Base-by-base conservation (phyloP, 2,113 vertebrate genomes). In the Ceyx margarethae region DNA sequence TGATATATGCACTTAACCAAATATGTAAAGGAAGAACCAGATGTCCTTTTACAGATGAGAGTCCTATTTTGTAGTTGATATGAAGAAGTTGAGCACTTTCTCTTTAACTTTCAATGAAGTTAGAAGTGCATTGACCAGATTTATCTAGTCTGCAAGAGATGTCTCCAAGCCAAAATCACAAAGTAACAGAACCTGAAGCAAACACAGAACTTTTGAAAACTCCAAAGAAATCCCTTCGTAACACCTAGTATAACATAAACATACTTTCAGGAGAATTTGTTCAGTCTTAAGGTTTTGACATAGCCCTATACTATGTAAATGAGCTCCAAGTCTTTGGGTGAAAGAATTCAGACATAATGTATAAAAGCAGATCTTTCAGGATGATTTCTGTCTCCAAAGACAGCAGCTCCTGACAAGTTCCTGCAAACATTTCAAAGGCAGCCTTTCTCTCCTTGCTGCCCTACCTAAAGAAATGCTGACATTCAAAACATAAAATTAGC, bases 1-100 rank as follows among this genome's bases (percentile, higher is more conserved):
- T 53, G 37, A 42, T 7, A 25, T 0, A 21, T 5, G 37, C 1
- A 0, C 16, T 25, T 21, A 6, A 60, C 8, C 14, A 50, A 42
- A 62, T 45, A 69, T 2, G 2, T 19, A 22, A 67, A 67, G 15
- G 19, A 25, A 58, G 25, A 72, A 56, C 6, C 11, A 17, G 35
- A 31, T 9, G 2, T 15, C 13, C 11, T 85, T 85, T 58, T 21
- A 75, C 13, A 68, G 13, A 33, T 2, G 1, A 56, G 9, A 33
- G 9, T 56, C 16, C 19, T 22, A 13, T 67, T 89, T 75, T 48
- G 81, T n/a, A 21, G 8, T 18, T 58, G 66, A 1, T 33, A 28
- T 29, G 11, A 23, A 57, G 33, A 71, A 84, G 2, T 33, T 75
- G 31, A 64, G 15, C 2, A 10, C 15, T 40, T 73, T 23, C 3